Evolutionary conservation across 2,797 vertebrate species (phyloP).

Genomic region (Heliangelus exortis): DNA sequence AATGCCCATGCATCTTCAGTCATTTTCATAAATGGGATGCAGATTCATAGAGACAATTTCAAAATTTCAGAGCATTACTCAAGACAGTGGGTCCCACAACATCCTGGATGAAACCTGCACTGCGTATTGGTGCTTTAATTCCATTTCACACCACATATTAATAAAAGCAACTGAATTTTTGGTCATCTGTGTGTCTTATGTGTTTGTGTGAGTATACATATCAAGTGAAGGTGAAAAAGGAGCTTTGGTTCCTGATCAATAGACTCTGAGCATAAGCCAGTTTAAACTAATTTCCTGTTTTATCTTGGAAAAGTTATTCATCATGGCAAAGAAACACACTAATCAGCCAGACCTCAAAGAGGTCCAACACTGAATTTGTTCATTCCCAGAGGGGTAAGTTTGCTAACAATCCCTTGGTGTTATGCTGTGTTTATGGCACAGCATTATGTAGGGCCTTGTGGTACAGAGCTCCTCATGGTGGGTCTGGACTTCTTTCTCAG

Average conservation of each 20-base stretch:
- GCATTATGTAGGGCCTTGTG: accelerated
- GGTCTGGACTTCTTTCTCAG: not conserved
- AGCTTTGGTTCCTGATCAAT: not conserved
- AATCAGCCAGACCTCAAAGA: not conserved
- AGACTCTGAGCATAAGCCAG: not conserved
- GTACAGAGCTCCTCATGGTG: not conserved
- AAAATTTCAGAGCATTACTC: not conserved
- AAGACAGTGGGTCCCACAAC: not conserved
- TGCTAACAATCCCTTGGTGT: accelerated
- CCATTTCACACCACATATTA: not conserved
- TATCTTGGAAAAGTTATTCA: not conserved
- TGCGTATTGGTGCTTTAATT: not conserved
- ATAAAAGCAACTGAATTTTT: not conserved
- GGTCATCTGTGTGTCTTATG: not conserved
- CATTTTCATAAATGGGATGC: not conserved
- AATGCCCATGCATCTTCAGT: not conserved
- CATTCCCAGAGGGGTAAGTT: not conserved
- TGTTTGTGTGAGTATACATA: not conserved
- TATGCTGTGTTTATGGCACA: not conserved
- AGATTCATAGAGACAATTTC: not conserved
- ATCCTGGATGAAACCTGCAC: not conserved
- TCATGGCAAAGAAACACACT: not conserved
- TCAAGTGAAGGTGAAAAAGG: not conserved
- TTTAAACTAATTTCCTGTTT: not conserved
- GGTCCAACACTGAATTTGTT: not conserved